Evolutionary conservation across 2,797 vertebrate species (phyloP), one percentile per base, ranked within the genome.

Genomic region (Myiotriccus ornatus): DNA sequence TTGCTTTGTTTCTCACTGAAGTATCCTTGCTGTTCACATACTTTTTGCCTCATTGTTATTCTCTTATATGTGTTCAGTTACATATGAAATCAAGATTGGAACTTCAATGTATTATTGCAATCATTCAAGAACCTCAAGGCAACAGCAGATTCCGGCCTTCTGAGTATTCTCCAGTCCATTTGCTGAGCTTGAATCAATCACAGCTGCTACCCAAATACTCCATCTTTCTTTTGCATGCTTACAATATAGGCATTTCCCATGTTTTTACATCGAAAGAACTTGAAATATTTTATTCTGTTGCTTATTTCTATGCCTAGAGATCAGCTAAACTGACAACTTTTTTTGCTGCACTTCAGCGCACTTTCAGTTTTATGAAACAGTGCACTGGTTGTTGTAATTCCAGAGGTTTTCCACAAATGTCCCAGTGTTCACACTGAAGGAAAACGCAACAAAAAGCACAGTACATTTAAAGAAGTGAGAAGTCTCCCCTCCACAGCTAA

Each of bases 401-500:
- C 87, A 93, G 70, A 81, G 55, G 60, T 86, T 94, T 94, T 84
- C 87, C 82, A 92, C 80, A 90, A 88, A 84, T 47, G 64, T 91
- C 80, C 63, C 74, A 82, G 67, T 91, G 76, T 87, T 95, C 82
- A 30, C 77, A 68, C 0, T 74, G 76, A 86, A 94, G 82, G 60
- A 93, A 90, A 94, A 90, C 1, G n/a, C 44, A 94, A 90, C 63
- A 82, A 86, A 84, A 89, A 90, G 35, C 86, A 75, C 47, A 93
- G 76, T 21, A 56, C 32, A 5, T 59, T 93, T 87, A 64, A 77
- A 80, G 39, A 65, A 80, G 30, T 30, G 37, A 81, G 69, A 49
- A 3, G 19, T 77, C 11, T 37, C 35, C 68, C 69, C 83, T 84
- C 67, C 43, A 28, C 70, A 41, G 63, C 76, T 93, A 89, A 90